Percentiles rank a stretch among this genome's conserved stretches.
Evolutionary conservation across 1,140 invertebrate species (phyloP).

Genomic region (Eumeta japonica): DNA sequence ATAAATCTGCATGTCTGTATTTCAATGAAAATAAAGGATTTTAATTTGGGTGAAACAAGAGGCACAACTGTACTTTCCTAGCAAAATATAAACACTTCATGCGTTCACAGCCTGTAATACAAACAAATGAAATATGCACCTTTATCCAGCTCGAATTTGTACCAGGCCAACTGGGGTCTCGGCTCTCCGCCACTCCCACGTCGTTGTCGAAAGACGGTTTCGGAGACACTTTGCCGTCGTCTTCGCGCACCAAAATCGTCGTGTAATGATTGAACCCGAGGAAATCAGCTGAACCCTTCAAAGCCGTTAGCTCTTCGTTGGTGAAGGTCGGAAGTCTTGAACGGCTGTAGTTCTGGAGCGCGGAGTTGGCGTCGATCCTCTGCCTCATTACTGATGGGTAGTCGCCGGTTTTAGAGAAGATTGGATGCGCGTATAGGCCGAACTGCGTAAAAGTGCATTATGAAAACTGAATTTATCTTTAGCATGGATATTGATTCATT

Average conservation of each 20-base stretch:
- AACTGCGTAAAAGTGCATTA: no score
- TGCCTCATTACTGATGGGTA: slow-evolving; percentile 63
- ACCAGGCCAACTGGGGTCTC: slow-evolving; percentile 45
- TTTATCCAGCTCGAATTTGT: slow-evolving; percentile 50
- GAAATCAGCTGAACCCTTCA: slow-evolving; percentile 59
- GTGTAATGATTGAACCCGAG: slow-evolving; percentile 63
- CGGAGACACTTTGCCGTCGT: slow-evolving; percentile 13
- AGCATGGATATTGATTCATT: no score
- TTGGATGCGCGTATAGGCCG: slow-evolving; percentile 66
- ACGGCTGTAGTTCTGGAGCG: slow-evolving; percentile 45
- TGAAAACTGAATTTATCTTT: no score
- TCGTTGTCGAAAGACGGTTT: slow-evolving; percentile 38
- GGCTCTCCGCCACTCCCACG: slow-evolving; percentile 22
- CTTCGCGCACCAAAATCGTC: slow-evolving; percentile 25
- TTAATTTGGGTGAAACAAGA: no score
- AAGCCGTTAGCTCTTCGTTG: slow-evolving; percentile 35
- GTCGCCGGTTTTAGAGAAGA: slow-evolving; percentile 61
- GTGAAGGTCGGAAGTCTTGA: slow-evolving; percentile 59
- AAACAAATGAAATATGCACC: slow-evolving; percentile 21
- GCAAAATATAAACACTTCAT: no score
- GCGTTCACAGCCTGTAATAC: no score
- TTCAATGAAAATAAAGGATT: no score
- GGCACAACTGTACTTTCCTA: no score
- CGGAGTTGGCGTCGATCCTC: slow-evolving; percentile 57
- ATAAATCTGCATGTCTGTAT: no score